Evolutionary conservation across 2,888 invertebrate species (phyloP).

Genomic region (Subacronicta megacephala): DNA sequence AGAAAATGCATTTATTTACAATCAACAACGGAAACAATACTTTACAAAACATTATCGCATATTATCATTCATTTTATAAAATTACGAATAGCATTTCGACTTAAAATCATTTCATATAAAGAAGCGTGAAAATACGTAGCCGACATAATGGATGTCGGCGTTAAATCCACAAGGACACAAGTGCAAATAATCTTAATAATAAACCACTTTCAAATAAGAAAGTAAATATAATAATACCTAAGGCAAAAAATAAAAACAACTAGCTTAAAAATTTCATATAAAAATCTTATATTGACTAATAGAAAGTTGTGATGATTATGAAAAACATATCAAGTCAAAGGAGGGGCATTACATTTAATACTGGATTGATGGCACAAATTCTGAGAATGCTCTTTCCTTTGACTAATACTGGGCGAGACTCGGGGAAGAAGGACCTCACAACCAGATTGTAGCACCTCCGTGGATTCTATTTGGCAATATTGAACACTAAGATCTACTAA

Average conservation of each 20-base stretch:
- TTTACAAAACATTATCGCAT: conserved; percentile 82
- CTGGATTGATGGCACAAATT: conserved; percentile 88
- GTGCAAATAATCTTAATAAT: conserved; percentile 85
- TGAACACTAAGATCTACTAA: conserved; percentile 62
- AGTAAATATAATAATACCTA: conserved; percentile 85
- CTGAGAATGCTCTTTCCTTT: conserved; percentile 83
- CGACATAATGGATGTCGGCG: conserved; percentile 74
- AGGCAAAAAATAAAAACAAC: conserved; percentile 87
- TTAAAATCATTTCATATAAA: conserved; percentile 74
- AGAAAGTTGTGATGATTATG: conserved; percentile 87
- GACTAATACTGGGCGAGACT: conserved; percentile 87
- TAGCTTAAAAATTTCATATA: conserved; percentile 85
- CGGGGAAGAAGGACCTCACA: conserved; percentile 88
- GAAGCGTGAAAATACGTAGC: conserved; percentile 86
- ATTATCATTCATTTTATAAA: conserved; percentile 74
- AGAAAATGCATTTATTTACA: conserved; percentile 89
- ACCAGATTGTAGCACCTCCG: conserved; percentile 84
- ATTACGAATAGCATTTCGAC: conserved; percentile 81
- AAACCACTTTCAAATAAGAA: conserved; percentile 87
- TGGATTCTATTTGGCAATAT: conserved; percentile 73
- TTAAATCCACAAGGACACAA: conserved; percentile 89
- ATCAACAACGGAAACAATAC: conserved; percentile 86
- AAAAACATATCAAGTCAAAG: conserved; percentile 84
- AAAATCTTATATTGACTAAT: conserved; percentile 88
- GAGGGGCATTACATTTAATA: conserved; percentile 83